Percentiles rank a stretch among this genome's conserved stretches.
Evolutionary conservation across 35 echinoderm and acorn worm species (phyloP).

Genomic region (Chiridota heheva): DNA sequence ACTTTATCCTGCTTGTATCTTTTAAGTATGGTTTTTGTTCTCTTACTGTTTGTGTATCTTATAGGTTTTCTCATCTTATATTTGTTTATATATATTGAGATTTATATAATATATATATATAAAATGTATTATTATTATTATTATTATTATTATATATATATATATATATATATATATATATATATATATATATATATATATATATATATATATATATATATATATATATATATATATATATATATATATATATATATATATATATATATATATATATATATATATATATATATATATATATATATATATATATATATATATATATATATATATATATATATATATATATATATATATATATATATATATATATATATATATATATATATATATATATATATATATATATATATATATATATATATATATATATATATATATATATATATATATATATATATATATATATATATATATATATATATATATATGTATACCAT

Average conservation of each 20-base stretch:
- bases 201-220: background rate
- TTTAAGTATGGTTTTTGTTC: too few species aligned
- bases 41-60: background rate
- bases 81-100: background rate
- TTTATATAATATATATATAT: background rate
- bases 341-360: background rate
- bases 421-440: background rate
- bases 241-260: background rate
- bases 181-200: background rate
- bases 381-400: background rate
- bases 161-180: background rate
- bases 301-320: background rate
- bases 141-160: background rate
- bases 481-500: slow-evolving; percentile 1
- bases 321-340: background rate
- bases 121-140: too few species aligned
- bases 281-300: background rate
- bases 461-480: background rate
- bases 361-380: background rate
- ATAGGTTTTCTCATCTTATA: background rate
- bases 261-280: background rate
- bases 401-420: background rate
- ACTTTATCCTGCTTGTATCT: too few species aligned
- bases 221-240: background rate
- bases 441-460: background rate